Base-by-base conservation (phyloP, 2,888 invertebrate species). In the Litoditis marina region DNA sequence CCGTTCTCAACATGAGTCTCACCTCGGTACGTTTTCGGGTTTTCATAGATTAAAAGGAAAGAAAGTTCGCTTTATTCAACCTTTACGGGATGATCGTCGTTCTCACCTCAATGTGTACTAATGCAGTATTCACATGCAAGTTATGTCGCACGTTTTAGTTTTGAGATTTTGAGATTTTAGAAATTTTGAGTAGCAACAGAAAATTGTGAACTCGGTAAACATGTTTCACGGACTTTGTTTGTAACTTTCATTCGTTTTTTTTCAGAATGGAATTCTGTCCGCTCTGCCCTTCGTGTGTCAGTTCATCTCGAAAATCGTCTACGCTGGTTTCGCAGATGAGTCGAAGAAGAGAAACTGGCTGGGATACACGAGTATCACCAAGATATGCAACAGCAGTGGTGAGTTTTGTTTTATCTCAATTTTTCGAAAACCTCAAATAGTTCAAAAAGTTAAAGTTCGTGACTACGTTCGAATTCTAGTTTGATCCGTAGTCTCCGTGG, bases 211-310 rank as follows among this genome's bases (percentile, higher is more conserved):
- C n/a, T n/a, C n/a, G n/a, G n/a, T n/a, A n/a, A n/a, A n/a, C n/a
- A n/a, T n/a, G n/a, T n/a, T n/a, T n/a, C n/a, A n/a, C n/a, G n/a
- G n/a, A n/a, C n/a, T n/a, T n/a, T n/a, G n/a, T n/a, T n/a, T n/a
- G n/a, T n/a, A n/a, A n/a, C n/a, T n/a, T n/a, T n/a, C n/a, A n/a
- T n/a, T n/a, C n/a, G n/a, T n/a, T n/a, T 3, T 47, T 25, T 71
- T 66, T 57, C 63, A 80, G 81, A 81, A 81, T 52, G 81, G 81
- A 27, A 34, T 81, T n/a, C 68, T 82, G 52, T 80, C 78, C 6
- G 79, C 81, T 11, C 50, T 81, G 51, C 81, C 81, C 6, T 81
- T 81, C 60, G 62, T 81, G 27, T 65, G 73, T 13, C 81, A 81
- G 63, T 71, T 81, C 22, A 34, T 80, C 16, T 81, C 81, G 1